phyloP scores from a whole-genome alignment of 2,888 invertebrate genomes.

The Chrysomela aeneicollis region DNA sequence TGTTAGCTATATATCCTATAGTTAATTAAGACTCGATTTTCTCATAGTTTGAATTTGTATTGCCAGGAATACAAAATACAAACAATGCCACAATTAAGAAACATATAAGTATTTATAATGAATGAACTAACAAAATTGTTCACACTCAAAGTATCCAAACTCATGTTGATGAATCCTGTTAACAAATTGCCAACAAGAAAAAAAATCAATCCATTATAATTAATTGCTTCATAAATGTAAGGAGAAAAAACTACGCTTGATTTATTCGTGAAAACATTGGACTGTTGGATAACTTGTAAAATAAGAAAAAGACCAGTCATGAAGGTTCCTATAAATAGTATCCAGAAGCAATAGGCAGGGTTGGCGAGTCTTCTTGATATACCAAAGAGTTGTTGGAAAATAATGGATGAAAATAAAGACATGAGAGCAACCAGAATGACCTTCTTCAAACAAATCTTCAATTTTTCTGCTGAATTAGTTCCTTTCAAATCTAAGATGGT shows the following conservation, averaged over 20 bases:
- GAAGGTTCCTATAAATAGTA: conserved; percentile 71
- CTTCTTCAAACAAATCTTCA: background rate
- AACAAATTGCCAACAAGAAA: conserved; percentile 85
- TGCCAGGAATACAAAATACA: conserved; percentile 60
- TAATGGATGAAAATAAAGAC: conserved; percentile 38
- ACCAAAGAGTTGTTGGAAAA: conserved; percentile 65
- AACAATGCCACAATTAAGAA: conserved; percentile 58
- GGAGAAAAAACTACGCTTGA: conserved; percentile 58
- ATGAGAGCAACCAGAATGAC: conserved; percentile 25
- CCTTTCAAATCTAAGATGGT: conserved; percentile 61
- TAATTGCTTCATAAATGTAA: conserved; percentile 73
- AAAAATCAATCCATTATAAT: conserved; percentile 82
- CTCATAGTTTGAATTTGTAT: conserved; percentile 63
- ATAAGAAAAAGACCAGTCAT: conserved; percentile 66
- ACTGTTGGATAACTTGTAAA: conserved; percentile 63
- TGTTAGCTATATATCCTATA: too few species aligned
- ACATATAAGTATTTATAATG: conserved; percentile 69
- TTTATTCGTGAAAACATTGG: background rate
- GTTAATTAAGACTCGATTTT: too few species aligned
- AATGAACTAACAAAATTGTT: conserved; percentile 58
- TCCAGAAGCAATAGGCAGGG: conserved; percentile 80
- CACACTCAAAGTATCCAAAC: conserved; percentile 69
- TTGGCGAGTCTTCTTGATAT: conserved; percentile 86
- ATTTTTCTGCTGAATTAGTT: background rate
- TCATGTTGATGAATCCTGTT: conserved; percentile 84